These are phyloP conservation scores for Amyelois transitella DNA, from an alignment of 1,140 invertebrate species.

Conservation along the genomic window DNA sequence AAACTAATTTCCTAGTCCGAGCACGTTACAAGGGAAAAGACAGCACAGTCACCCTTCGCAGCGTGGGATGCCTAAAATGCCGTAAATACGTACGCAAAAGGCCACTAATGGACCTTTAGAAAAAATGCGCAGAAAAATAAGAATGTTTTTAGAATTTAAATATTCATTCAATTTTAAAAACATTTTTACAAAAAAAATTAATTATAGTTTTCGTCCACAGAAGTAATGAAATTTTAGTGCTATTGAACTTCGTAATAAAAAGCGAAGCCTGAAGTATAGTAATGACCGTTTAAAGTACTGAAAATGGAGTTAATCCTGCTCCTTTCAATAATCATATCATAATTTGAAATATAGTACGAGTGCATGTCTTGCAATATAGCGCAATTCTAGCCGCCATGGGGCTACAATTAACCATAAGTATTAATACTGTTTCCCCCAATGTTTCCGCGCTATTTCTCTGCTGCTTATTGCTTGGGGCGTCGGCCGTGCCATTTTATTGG, in stretches of 20 bases:
- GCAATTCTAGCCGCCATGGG: constrained; percentile 10
- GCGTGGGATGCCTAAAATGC: constrained; percentile 24
- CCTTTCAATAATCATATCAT: constrained; percentile 4
- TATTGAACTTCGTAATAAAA: neutral
- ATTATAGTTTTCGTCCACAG: no score
- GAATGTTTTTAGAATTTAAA: neutral
- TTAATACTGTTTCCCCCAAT: constrained; percentile 69
- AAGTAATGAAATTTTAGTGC: neutral
- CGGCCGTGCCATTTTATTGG: constrained; percentile 55
- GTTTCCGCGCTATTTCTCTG: constrained; percentile 63
- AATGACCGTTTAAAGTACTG: neutral
- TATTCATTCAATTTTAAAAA: neutral
- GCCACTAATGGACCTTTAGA: neutral
- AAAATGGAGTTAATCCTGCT: neutral
- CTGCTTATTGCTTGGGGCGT: constrained; percentile 62
- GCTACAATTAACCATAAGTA: constrained; percentile 70
- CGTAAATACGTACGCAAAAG: constrained; percentile 1
- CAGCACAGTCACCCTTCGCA: constrained; percentile 39
- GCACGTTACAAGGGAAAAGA: constrained; percentile 50
- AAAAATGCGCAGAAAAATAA: neutral
- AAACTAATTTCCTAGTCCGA: constrained; percentile 46
- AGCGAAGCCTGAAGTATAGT: neutral
- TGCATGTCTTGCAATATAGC: neutral
- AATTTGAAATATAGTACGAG: constrained; percentile 36
- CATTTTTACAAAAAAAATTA: no score